phyloP scores from a whole-genome alignment of 2,797 vertebrate species.

The Hypotaenidia philippensis region DNA sequence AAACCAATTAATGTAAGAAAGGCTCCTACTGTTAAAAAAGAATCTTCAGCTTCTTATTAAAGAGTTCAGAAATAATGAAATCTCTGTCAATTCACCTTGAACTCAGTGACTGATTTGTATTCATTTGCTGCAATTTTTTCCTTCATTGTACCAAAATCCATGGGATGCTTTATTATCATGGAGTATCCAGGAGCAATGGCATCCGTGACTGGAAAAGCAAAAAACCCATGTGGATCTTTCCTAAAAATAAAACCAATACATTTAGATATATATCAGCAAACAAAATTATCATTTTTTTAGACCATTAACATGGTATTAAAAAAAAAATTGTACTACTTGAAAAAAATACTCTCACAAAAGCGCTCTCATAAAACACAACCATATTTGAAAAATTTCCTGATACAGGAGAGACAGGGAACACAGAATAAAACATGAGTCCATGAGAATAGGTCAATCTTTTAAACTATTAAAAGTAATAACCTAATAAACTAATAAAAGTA shows the following conservation, averaged over 20 bases:
- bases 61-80: background rate
- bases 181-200: conserved; percentile 98
- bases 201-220: conserved; percentile 96
- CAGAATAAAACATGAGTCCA: background rate
- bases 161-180: conserved; percentile 97
- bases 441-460: background rate
- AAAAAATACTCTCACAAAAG: background rate
- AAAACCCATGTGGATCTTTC: conserved; percentile 97
- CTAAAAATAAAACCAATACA: conserved; percentile 78
- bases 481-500: background rate
- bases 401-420: background rate
- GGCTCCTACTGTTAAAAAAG: background rate
- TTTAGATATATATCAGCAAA: background rate
- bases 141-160: conserved; percentile 99
- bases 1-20: background rate
- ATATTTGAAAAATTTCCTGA: background rate
- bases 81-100: conserved; percentile 86
- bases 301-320: background rate
- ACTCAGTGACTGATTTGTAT: conserved; percentile 97
- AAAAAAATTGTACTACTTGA: background rate
- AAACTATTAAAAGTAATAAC: background rate
- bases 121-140: conserved; percentile 94
- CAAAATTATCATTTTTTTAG: background rate
- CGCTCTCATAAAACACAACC: background rate
- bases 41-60: background rate